Percentiles rank a stretch among this genome's conserved stretches.
These are phyloP conservation scores for Prinia subflava DNA, from an alignment of 2,113 vertebrate species.

Conservation along the genomic window DNA sequence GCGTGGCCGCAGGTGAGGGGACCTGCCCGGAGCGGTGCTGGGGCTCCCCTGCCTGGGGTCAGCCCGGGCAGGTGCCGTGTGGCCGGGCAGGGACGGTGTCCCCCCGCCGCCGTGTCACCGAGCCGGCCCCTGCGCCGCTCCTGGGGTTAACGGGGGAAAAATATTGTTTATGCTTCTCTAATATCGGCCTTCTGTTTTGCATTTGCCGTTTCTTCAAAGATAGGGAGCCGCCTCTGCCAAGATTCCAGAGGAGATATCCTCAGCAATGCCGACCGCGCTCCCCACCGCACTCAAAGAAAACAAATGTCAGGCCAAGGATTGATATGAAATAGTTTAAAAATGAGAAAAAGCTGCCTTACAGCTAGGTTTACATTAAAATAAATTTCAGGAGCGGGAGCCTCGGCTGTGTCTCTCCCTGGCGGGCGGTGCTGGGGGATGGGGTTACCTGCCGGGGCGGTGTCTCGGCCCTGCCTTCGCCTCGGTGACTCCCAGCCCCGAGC, in stretches of 20 bases:
- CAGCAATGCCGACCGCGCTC: slow-evolving; percentile 75
- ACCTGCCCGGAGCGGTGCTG: fast-evolving
- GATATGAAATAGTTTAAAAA: slow-evolving; percentile 81
- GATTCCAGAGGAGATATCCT: slow-evolving; percentile 78
- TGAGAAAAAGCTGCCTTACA: slow-evolving; percentile 82
- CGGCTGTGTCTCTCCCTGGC: neutral
- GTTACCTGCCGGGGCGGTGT: slow-evolving; percentile 46
- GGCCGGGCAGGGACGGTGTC: fast-evolving
- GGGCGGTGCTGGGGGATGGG: neutral
- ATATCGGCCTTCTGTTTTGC: slow-evolving; percentile 78
- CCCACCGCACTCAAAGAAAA: slow-evolving; percentile 75
- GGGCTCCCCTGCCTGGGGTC: neutral
- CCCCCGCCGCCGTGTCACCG: fast-evolving
- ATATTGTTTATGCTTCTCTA: slow-evolving; percentile 69
- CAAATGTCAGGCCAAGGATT: slow-evolving; percentile 68
- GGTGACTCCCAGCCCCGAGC: fast-evolving
- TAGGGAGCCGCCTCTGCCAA: slow-evolving; percentile 74
- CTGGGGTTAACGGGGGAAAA: slow-evolving; percentile 13
- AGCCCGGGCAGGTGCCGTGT: neutral
- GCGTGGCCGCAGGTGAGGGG: neutral
- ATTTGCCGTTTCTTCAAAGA: slow-evolving; percentile 80
- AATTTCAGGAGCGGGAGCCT: slow-evolving; percentile 36
- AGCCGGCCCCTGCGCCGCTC: neutral
- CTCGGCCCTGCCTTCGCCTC: neutral
- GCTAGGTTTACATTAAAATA: slow-evolving; percentile 71